Evolutionary conservation across 2,888 invertebrate species (phyloP), one percentile per base, ranked within the genome.

Genomic region (Erebia aethiops): DNA sequence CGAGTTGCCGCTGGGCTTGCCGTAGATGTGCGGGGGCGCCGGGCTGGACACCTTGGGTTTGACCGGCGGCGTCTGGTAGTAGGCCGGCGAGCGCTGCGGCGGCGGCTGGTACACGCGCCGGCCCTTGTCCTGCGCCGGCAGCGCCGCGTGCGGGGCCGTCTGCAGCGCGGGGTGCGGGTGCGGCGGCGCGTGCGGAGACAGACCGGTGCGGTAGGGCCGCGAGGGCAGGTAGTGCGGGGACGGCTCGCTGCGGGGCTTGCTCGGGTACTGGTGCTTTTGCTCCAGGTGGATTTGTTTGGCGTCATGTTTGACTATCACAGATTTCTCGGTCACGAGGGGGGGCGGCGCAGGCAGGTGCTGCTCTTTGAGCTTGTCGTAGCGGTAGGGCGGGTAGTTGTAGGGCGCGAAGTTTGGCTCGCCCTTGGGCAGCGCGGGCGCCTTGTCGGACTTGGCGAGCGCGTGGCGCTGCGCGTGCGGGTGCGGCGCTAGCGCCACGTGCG

Each of bases 221-320:
- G 84, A 94, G 81, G 80, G 94, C 70, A 95, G 88, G 84, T 95
- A 95, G 78, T 95, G 94, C 7, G 91, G 87, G 75, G 91, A 87
- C 79, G 94, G 93, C 80, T 94, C 94, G 74, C 91, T 93, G 76
- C 94, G 87, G 71, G 94, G 87, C 82, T 95, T 95, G 75, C 94
- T 94, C 76, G 94, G 94, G 73, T 95, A 95, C n/a, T 88, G 91
- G 72, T 85, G 94, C 87, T 87, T 95, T 87, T 84, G 94, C 84
- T 95, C 95, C 73, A 95, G 83, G 82, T 95, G 95, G 60, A 93
- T 90, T 81, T 95, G 95, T 84, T 96, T 95, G 68, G 95, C 95
- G 81, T 96, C 96, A 86, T 96, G 96, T 84, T 97, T 96, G 74
- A 97, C 97, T 86, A 97, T 97, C 84, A 97, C 97, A 82, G 96